These are phyloP conservation scores for Erythrocercus mccallii DNA, from an alignment of 2,113 vertebrate genomes.

Conservation along the genomic window DNA sequence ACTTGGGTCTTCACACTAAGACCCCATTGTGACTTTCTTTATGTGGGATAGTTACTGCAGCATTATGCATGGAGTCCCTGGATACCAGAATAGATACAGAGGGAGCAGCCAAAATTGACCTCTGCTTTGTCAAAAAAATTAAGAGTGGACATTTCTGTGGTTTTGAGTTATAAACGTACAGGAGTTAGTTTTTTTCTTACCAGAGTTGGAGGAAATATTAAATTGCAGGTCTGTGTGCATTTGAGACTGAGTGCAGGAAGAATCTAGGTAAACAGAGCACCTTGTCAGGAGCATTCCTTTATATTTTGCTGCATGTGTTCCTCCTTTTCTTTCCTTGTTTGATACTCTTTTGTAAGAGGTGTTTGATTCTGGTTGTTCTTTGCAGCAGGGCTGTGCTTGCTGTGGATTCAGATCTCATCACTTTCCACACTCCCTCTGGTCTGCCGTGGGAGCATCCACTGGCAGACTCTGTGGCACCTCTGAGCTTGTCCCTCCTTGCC, in stretches of 20 bases:
- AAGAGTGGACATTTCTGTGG: not conserved
- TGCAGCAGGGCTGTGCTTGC: not conserved
- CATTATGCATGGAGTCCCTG: not conserved
- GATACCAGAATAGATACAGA: not conserved
- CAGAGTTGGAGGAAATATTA: not conserved
- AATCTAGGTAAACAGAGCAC: not conserved
- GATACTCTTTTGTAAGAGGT: not conserved
- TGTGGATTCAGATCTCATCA: not conserved
- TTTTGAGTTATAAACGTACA: not conserved
- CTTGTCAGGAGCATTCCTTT: not conserved
- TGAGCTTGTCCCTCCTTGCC: not conserved
- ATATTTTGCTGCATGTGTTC: not conserved
- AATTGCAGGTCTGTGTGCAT: not conserved
- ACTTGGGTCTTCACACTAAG: not conserved
- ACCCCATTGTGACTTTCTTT: not conserved
- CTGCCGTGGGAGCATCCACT: not conserved
- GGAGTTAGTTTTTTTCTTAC: not conserved
- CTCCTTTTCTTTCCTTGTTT: not conserved
- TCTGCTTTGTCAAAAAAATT: not conserved
- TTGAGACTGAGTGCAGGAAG: not conserved
- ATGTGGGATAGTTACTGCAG: not conserved
- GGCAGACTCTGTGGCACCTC: fast-evolving
- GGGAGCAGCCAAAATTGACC: not conserved
- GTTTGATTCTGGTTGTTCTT: not conserved
- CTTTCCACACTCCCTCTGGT: not conserved